phyloP scores from a whole-genome alignment of 2,888 invertebrate species.

The Resseliella maxima region DNA sequence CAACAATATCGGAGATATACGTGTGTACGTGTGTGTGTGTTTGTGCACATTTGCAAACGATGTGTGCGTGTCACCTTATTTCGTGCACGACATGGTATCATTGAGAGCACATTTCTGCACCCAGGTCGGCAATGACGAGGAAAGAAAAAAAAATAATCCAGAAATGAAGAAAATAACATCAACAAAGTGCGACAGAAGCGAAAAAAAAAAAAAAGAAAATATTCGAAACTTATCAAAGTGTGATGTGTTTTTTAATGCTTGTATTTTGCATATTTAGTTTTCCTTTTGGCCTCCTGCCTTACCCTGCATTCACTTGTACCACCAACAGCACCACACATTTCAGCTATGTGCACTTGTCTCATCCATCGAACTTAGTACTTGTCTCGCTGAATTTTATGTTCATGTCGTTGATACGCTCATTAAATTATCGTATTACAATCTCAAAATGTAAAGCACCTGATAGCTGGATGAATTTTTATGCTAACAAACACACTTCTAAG shows the following conservation, averaged over 20 bases:
- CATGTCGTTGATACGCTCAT: slow-evolving; percentile 44
- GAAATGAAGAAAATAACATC: background rate
- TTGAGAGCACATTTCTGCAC: background rate
- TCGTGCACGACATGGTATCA: background rate
- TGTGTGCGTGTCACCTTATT: background rate
- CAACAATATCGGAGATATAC: too few relatives aligned
- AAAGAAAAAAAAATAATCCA: background rate
- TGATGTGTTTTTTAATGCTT: slow-evolving; percentile 43
- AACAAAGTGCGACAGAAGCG: background rate
- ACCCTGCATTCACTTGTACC: too few relatives aligned
- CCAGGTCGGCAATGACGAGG: background rate
- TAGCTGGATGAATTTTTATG: too few relatives aligned
- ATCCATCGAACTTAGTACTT: background rate
- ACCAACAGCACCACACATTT: background rate
- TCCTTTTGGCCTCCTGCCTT: background rate
- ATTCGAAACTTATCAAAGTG: slow-evolving; percentile 43
- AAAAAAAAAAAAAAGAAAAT: background rate
- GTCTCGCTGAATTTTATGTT: slow-evolving; percentile 39
- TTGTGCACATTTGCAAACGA: background rate
- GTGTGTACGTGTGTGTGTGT: background rate
- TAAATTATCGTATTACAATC: slow-evolving; percentile 49
- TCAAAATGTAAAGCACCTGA: slow-evolving; percentile 41
- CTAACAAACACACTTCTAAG: too few relatives aligned
- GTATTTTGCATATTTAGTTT: slow-evolving; percentile 24
- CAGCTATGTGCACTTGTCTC: background rate